Evolutionary conservation across 2,888 invertebrate genomes (phyloP), one percentile per base, ranked within the genome.

Genomic region (Poecilobothrus nobilitatus): DNA sequence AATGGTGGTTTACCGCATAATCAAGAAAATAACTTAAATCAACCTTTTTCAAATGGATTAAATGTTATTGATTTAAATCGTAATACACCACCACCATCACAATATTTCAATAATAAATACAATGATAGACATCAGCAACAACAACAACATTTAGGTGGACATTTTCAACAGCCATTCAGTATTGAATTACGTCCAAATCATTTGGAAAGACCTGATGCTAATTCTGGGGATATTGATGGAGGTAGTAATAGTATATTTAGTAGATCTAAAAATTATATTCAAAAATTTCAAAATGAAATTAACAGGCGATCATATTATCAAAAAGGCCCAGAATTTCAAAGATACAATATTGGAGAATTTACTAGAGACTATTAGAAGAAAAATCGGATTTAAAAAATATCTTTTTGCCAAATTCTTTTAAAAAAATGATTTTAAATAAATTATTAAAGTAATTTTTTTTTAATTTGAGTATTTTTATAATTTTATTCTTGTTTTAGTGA

Each of bases 181-280:
- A 53, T 53, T 18, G 53, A 53, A 18, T 53, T 53, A 53, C 53
- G 53, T 53, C 53, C 53, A 53, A 53, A 53, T 53, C 53, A 53
- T 6, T 53, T 53, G 18, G 53, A 53, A n/a, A 15, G 53, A 53
- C 53, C 53, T 12, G 2, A 53, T 53, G 18, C 2, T n/a, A 53
- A 53, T 53, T 8, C 8, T 37, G 37, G 6, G 1, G 53, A 53
- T 37, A 8, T 1, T 12, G 53, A 53, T 18, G 53, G 53, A 53
- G 53, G 53, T 53, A 53, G 53, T 53, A 53, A 53, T 53, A 53
- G 53, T 53, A 53, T 53, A 53, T 53, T 53, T 53, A 53, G 53
- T 53, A 53, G 53, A 53, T 53, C 53, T 53, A 53, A 15, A 53
- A 53, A 53, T 53, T 12, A 53, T 53, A 53, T 53, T 53, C 53